A percentile compares a stretch with the other conserved stretches of the same genome.
phyloP scores from a whole-genome alignment of 2,113 vertebrate species.

The Myodes glareolus region DNA sequence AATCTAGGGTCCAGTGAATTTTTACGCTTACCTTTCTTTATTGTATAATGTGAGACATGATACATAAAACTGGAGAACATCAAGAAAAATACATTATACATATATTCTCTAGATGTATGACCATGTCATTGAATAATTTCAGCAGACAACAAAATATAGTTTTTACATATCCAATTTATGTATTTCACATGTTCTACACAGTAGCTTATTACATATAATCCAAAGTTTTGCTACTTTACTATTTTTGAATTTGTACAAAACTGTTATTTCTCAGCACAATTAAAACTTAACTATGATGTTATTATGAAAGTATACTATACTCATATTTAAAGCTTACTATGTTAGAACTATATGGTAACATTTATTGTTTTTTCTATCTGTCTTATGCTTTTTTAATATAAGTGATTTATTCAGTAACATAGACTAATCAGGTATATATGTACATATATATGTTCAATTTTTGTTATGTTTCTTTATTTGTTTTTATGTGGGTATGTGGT shows the following conservation, averaged over 20 bases:
- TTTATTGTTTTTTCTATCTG: not conserved
- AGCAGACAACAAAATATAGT: not conserved
- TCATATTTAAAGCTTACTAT: not conserved
- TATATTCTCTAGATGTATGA: not conserved
- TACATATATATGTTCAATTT: not conserved
- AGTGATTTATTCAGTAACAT: slow-evolving; percentile 34
- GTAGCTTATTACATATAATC: not conserved
- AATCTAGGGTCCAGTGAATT: not conserved
- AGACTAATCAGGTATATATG: not conserved
- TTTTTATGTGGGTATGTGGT: not conserved
- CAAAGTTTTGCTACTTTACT: not conserved
- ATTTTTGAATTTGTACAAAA: slow-evolving; percentile 4
- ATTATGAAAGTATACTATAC: not conserved
- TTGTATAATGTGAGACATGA: not conserved
- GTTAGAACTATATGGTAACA: slow-evolving; percentile 24
- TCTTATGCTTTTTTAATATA: slow-evolving; percentile 32
- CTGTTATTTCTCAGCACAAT: slow-evolving; percentile 2
- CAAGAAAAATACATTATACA: not conserved
- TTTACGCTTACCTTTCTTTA: not conserved
- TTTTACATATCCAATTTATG: slow-evolving; percentile 22
- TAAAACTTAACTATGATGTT: slow-evolving; percentile 21
- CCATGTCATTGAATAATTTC: not conserved
- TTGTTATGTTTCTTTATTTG: not conserved
- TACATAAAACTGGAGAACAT: not conserved
- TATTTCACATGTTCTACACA: not conserved